Evolutionary conservation across 2,113 vertebrate species (phyloP).

Genomic region (Amblyopsis rosae): DNA sequence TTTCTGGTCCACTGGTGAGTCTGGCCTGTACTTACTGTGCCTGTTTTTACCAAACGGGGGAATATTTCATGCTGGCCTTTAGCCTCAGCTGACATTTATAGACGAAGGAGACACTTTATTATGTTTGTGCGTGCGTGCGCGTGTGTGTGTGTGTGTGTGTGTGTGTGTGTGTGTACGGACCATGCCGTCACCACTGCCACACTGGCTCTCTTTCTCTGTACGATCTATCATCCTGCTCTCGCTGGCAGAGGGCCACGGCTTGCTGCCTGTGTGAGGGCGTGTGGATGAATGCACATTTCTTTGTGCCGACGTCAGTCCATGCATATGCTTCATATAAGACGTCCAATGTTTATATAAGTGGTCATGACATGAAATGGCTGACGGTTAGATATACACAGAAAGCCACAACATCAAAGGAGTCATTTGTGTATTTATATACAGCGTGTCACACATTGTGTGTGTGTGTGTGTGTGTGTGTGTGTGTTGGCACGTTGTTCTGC

Average conservation of each 20-base stretch:
- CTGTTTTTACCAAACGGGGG: constrained; percentile 65
- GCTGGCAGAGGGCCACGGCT: constrained; percentile 40
- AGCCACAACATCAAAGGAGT: constrained; percentile 43
- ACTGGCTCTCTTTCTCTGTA: constrained; percentile 51
- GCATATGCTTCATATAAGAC: constrained; percentile 30
- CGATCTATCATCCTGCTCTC: constrained; percentile 24
- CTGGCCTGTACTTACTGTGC: constrained; percentile 66
- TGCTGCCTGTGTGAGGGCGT: constrained; percentile 26
- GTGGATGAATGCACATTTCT: neutral
- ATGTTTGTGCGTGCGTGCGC: constrained; percentile 55
- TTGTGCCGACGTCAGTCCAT: neutral
- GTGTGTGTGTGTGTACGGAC: neutral
- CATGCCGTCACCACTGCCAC: constrained; percentile 51
- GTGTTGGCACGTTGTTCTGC: too few relatives aligned
- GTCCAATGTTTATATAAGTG: constrained; percentile 13
- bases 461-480: constrained; percentile 6
- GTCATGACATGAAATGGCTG: constrained; percentile 46
- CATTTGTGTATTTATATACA: constrained; percentile 42
- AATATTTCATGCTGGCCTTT: constrained; percentile 52
- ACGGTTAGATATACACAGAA: constrained; percentile 36
- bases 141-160: constrained; percentile 25
- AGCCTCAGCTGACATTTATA: constrained; percentile 67
- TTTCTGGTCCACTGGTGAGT: constrained; percentile 72
- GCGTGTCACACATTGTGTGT: constrained; percentile 22
- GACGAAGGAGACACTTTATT: constrained; percentile 70